Base-by-base conservation (phyloP, 2,797 vertebrate species). In the Sebastes jordani region DNA sequence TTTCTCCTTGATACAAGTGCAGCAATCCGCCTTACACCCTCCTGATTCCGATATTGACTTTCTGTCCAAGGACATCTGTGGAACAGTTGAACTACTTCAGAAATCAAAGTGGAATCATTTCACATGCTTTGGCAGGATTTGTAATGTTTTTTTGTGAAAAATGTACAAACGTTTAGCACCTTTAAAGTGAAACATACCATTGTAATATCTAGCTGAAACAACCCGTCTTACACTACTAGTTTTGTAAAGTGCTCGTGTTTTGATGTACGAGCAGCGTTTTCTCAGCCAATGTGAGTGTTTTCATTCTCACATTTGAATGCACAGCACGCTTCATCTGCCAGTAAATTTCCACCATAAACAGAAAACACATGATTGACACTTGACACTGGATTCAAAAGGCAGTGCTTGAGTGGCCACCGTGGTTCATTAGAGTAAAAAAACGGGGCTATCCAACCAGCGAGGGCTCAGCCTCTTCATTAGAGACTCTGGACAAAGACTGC, bases 21-120 rank as follows among this genome's bases (percentile, higher is more conserved):
- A 73, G 23, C 42, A 27, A 61, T 71, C 54, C 20, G 22, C 11
- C 22, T 54, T 5, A 27, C 34, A 54, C 20, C 1, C 23, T 22
- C 11, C 9, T 42, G 22, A 55, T 38, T 71, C 59, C 72, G 22
- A 76, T 36, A 59, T 29, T 54, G 73, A 84, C 64, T 71, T 76
- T 71, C 46, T 25, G 34, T 63, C 36, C 81, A 76, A 84, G 74
- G 81, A 80, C 58, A 27, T 78, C 32, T 75, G 58, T 62, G 30
- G 27, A 74, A 42, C 58, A 65, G 25, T 7, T n/a, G 20, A 79
- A 38, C 4, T 38, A 67, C 54, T 66, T 25, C 23, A 56, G 6
- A 63, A 72, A 63, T n/a, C 60, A 32, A 61, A 76, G 36, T 25
- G 8, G 29, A 74, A 71, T 62, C 2, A 64, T 61, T 71, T 36